Evolutionary conservation across 2,113 vertebrate genomes (phyloP).

Genomic region (Anser brachyrhynchus): DNA sequence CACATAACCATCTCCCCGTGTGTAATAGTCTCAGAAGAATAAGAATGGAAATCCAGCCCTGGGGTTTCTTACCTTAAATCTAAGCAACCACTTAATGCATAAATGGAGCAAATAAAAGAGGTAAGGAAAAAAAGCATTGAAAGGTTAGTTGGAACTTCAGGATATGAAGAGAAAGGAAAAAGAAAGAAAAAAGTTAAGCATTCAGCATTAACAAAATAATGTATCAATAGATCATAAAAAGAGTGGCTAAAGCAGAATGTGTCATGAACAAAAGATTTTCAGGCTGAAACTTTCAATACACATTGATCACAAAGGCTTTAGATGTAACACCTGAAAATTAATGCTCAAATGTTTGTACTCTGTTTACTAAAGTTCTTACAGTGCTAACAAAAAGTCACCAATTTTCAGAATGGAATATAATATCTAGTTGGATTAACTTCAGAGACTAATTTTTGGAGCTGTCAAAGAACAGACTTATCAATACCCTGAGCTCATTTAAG

Average conservation of each 20-base stretch:
- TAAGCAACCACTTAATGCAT: conserved; percentile 99
- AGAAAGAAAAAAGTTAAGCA: conserved; percentile 84
- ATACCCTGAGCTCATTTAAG: background rate
- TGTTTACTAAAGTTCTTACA: background rate
- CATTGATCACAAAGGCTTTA: conserved; percentile 27
- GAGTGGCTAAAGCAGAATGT: conserved; percentile 84
- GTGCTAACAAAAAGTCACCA: background rate
- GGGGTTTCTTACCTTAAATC: conserved; percentile 99
- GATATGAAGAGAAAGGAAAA: conserved; percentile 83
- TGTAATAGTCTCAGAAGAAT: conserved; percentile 79
- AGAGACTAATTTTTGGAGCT: background rate
- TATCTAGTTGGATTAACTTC: background rate
- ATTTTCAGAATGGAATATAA: background rate
- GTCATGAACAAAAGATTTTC: conserved; percentile 75
- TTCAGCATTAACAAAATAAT: conserved; percentile 84
- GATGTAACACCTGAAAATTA: background rate
- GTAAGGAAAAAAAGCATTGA: conserved; percentile 89
- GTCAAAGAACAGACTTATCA: background rate
- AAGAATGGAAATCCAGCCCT: conserved; percentile 82
- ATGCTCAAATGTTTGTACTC: background rate
- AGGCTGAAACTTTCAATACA: conserved; percentile 69
- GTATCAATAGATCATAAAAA: conserved; percentile 80
- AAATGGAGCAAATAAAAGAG: conserved; percentile 89
- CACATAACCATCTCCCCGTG: conserved; percentile 74
- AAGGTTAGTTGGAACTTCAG: conserved; percentile 88